A percentile compares a stretch with the other conserved stretches of the same genome.
These are phyloP conservation scores for Petrocephalus sullivani DNA, from an alignment of 2,797 vertebrate species.

Conservation along the genomic window DNA sequence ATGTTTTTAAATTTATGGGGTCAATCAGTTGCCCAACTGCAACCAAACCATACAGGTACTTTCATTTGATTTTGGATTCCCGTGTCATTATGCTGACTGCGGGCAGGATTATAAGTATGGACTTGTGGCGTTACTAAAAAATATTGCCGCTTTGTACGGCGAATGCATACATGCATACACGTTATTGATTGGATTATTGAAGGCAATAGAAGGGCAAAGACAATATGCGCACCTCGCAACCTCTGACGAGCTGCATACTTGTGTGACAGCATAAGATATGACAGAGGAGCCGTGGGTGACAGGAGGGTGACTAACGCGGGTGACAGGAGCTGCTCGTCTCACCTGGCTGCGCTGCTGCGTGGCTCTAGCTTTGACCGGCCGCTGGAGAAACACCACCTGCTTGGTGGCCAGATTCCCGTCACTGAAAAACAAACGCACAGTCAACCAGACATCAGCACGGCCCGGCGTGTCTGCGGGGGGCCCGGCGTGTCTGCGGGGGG, in stretches of 20 bases:
- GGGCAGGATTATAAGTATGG: neutral
- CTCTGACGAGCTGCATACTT: neutral
- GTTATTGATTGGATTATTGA: neutral
- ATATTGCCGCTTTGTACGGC: neutral
- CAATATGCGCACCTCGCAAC: neutral
- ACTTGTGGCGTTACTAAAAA: neutral
- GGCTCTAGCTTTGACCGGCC: conserved; percentile 59
- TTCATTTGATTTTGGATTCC: neutral
- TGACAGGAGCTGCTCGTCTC: conserved; percentile 20
- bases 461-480: neutral
- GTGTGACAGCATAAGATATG: neutral
- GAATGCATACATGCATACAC: neutral
- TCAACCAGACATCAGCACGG: neutral
- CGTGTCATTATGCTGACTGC: neutral
- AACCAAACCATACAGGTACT: neutral
- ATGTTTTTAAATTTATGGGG: neutral
- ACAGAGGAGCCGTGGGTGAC: neutral
- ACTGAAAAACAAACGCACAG: conserved; percentile 49
- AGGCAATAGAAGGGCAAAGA: neutral
- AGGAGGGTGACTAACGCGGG: too few species aligned
- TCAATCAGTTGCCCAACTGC: too few species aligned
- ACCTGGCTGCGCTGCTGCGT: conserved; percentile 52
- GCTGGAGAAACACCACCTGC: conserved; percentile 90
- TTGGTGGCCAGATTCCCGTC: conserved; percentile 94
- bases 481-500: neutral